Percentiles rank a stretch among this genome's conserved stretches.
These are phyloP conservation scores for Pseudomyrmex gracilis DNA, from an alignment of 1,140 invertebrate genomes.

Conservation along the genomic window DNA sequence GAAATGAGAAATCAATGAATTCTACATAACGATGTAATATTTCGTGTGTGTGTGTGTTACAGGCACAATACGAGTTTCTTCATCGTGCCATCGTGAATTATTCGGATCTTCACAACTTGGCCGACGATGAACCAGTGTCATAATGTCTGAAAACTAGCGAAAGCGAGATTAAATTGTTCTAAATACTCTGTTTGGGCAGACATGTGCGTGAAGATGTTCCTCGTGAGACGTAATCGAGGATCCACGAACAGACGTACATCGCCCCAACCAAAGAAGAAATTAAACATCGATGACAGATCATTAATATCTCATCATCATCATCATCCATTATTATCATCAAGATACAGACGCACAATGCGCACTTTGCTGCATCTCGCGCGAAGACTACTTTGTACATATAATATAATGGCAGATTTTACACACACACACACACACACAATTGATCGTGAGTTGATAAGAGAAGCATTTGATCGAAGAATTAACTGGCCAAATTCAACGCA, in stretches of 20 bases:
- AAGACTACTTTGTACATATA: conserved; percentile 56
- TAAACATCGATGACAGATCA: conserved; percentile 43
- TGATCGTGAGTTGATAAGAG: conserved; percentile 31
- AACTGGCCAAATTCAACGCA: conserved; percentile 14
- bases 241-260: conserved; percentile 61
- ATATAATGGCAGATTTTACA: conserved; percentile 39
- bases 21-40: conserved; percentile 4
- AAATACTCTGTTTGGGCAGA: conserved; percentile 53
- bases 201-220: conserved; percentile 55
- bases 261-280: conserved; percentile 72
- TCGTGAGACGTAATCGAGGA: conserved; percentile 48
- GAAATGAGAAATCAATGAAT: not conserved
- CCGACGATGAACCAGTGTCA: conserved; percentile 84
- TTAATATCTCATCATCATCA: conserved; percentile 20
- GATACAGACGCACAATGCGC: not conserved
- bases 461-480: not conserved
- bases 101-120: conserved; percentile 92
- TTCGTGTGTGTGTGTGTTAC: conserved; percentile 79
- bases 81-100: conserved; percentile 96
- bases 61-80: conserved; percentile 96
- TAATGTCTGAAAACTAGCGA: conserved; percentile 72
- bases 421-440: not conserved
- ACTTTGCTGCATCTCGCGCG: not conserved
- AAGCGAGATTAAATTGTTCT: conserved; percentile 36
- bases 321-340: conserved; percentile 5